A percentile compares a stretch with the other conserved stretches of the same genome.
These are phyloP conservation scores for Tetramorium simillimum DNA, from an alignment of 1,140 invertebrate genomes.

Conservation along the genomic window DNA sequence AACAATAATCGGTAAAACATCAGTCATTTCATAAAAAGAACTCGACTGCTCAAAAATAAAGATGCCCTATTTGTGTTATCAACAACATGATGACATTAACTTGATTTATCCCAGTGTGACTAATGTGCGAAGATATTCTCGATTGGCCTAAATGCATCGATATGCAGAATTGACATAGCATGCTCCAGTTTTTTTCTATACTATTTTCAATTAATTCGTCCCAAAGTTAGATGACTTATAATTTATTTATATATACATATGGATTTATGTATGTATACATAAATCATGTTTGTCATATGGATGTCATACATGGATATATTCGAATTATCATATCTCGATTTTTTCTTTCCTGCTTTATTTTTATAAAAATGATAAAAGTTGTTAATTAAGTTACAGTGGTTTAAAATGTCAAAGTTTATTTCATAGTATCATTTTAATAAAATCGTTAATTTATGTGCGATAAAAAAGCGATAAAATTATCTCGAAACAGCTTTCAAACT, in stretches of 20 bases:
- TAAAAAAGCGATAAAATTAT: background rate
- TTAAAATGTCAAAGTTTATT: background rate
- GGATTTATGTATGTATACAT: too few species aligned
- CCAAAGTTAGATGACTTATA: background rate
- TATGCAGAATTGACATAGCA: background rate
- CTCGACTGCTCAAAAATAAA: too few species aligned
- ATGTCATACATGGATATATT: too few species aligned
- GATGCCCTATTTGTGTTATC: too few species aligned
- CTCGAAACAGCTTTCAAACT: background rate
- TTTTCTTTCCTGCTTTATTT: background rate
- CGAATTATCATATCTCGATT: background rate
- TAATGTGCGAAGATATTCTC: constrained; percentile 25
- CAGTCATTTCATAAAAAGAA: too few species aligned
- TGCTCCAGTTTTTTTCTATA: background rate
- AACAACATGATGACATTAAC: background rate
- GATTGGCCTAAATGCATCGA: background rate
- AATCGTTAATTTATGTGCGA: background rate
- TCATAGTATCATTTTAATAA: background rate
- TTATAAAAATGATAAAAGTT: background rate
- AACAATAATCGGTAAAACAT: background rate
- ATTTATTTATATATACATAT: too few species aligned
- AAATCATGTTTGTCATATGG: too few species aligned
- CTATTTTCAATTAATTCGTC: constrained; percentile 21
- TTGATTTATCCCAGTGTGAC: background rate
- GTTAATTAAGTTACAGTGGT: background rate